Conservation (phyloP, 2,113 vertebrate genomes). For the Aptenodytes forsteri region DNA sequence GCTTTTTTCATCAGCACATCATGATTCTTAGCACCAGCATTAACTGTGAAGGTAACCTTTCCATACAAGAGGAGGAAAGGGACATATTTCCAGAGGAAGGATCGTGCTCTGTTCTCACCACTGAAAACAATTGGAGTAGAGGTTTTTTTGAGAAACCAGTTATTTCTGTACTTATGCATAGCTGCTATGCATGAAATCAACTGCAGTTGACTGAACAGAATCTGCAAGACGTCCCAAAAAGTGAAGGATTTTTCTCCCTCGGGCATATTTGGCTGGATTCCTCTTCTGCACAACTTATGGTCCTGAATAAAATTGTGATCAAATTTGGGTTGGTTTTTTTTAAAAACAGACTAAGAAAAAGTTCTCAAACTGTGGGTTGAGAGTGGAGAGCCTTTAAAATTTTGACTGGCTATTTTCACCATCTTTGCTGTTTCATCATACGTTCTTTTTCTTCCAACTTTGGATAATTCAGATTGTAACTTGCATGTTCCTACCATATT, state of each 20-base stretch:
- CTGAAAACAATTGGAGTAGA: not conserved
- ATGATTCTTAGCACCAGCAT: not conserved
- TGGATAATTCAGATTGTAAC: not conserved
- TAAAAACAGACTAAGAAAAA: not conserved
- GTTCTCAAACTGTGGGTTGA: not conserved
- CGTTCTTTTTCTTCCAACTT: not conserved
- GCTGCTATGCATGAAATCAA: not conserved
- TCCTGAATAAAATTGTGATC: not conserved
- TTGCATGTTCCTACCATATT: not conserved
- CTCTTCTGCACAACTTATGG: accelerated
- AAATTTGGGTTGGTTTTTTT: not conserved
- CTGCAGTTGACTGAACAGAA: not conserved
- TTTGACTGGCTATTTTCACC: not conserved
- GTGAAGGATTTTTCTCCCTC: not conserved
- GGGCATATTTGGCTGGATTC: not conserved
- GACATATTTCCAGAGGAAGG: not conserved
- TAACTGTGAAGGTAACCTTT: not conserved
- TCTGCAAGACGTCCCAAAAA: not conserved
- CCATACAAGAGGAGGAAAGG: not conserved
- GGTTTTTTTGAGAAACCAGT: not conserved
- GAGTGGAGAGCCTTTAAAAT: not conserved
- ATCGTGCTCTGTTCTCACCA: accelerated
- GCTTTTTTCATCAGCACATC: not conserved
- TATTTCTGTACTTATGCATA: not conserved
- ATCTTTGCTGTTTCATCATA: not conserved